Conservation (phyloP, 1,140 invertebrate genomes). For the Pseudoatta argentina region DNA sequence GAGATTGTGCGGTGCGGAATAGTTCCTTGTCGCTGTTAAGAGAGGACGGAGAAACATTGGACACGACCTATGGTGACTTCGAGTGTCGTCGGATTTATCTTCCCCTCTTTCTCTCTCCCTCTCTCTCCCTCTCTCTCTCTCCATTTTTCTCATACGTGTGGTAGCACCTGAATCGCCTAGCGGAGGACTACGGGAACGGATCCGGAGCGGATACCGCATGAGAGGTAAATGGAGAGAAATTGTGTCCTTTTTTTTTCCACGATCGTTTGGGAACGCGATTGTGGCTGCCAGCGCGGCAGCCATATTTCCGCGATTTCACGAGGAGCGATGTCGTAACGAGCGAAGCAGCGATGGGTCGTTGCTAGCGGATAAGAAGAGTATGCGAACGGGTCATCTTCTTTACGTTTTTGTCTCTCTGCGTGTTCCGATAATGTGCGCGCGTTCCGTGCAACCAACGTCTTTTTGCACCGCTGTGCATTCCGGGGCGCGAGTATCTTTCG, state of each 20-base stretch:
- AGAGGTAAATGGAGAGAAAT: slow-evolving; percentile 48
- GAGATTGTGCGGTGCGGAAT: slow-evolving; percentile 12
- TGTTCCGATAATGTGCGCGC: neutral
- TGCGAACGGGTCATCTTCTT: neutral
- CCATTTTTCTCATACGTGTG: neutral
- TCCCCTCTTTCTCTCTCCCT: neutral
- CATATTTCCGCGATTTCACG: slow-evolving; percentile 56
- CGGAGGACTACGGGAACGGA: neutral
- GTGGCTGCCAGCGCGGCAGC: neutral
- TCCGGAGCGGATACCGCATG: neutral
- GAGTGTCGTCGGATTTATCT: slow-evolving; percentile 1
- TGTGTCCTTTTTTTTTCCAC: neutral
- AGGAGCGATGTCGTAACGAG: slow-evolving; percentile 46
- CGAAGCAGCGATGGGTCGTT: neutral
- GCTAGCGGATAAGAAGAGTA: neutral
- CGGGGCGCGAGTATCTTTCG: slow-evolving; percentile 1
- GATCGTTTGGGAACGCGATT: neutral
- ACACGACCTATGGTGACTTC: neutral
- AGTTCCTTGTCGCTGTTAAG: neutral
- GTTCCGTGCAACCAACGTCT: neutral
- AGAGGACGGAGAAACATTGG: neutral
- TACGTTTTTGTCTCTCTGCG: no score
- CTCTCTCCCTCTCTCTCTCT: neutral
- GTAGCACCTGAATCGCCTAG: neutral
- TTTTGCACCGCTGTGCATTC: slow-evolving; percentile 1